Base-by-base conservation (phyloP, 1,140 invertebrate species). In the Drosophila grimshawi region DNA sequence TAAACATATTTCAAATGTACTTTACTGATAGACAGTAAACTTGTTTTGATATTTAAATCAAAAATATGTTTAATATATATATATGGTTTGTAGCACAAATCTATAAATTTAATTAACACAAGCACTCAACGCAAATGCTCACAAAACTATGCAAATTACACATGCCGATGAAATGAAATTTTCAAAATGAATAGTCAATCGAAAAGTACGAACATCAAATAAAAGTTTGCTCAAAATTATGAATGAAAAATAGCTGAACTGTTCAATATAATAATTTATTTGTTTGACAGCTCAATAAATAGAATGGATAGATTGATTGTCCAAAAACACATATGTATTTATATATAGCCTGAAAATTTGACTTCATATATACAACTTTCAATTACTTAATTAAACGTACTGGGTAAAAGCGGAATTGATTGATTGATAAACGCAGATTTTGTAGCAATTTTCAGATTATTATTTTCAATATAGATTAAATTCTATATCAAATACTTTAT, bases 381-480 rank as follows among this genome's bases (percentile, higher is more conserved):
- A 3, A 2, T 19, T 19, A 19, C 19, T 19, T 1, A 19, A 19
- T 19, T 19, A 27, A 57, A 41, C 19, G 2, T 30, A 29, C 35
- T 11, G 41, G 30, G n/a, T 60, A 46, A 0, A 46, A 4, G 3
- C 2, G 3, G 8, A 43, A n/a, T 43, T n/a, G 35, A 39, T 37
- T 62, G 33, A 52, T 52, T 52, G 10, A 19, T 43, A 8, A 7
- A 30, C 6, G 32, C 32, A 29, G 8, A 6, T 10, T 32, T 52
- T 3, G 10, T 3, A 3, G 49, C 27, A 52, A 52, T 52, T 52
- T 33, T 51, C 8, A 37, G 39, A 63, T 52, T 52, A 52, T 30
- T 52, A 41, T 49, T 11, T 7, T 11, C 29, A 19, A 65, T 8
- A 49, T 37, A 57, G 19, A 32, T 49, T 32, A 11, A 1, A 43